Base-by-base conservation (phyloP, 1,140 invertebrate species). In the Drosophila pallidifrons region DNA sequence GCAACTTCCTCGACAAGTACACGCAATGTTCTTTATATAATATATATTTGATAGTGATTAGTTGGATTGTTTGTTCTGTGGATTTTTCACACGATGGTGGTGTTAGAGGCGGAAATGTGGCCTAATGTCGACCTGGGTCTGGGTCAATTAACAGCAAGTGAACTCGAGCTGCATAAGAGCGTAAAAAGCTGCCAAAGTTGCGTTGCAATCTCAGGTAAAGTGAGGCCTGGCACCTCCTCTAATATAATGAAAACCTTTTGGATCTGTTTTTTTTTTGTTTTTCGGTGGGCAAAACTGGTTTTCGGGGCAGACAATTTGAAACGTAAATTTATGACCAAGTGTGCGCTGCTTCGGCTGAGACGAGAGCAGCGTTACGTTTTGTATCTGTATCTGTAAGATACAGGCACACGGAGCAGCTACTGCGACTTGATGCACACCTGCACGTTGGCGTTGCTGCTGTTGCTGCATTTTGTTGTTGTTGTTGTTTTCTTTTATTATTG, bases 241-340 rank as follows among this genome's bases (percentile, higher is more conserved):
- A 72, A 73, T 73, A 77, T 77, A 80, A 80, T 80, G 75, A 76
- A 88, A 89, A 85, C 85, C 85, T 89, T 85, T 89, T 51, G 60
- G 72, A 38, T 74, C 52, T 25, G 20, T 25, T 0, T 25, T 25
- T 4, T 25, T 71, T 88, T 20, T 71, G n/a, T n/a, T 88, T 70
- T 88, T 87, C 79, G 79, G 83, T 86, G 72, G 72, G 66, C 66
- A 81, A 80, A 89, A 89, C 86, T 81, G 75, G 85, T 89, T 89
- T 79, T 71, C 66, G 72, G 59, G 13, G 13, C 77, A 76, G 71
- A 89, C 85, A 81, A 81, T 89, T 89, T 83, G 69, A 89, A 76
- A 89, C 85, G 81, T 89, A 85, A 89, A 89, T 89, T 89, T 89
- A 89, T 89, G 85, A 89, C 82, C 81, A 87, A 89, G 77, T 77